phyloP scores from a whole-genome alignment of 2,797 vertebrate genomes.

The Chrysocyon brachyurus region DNA sequence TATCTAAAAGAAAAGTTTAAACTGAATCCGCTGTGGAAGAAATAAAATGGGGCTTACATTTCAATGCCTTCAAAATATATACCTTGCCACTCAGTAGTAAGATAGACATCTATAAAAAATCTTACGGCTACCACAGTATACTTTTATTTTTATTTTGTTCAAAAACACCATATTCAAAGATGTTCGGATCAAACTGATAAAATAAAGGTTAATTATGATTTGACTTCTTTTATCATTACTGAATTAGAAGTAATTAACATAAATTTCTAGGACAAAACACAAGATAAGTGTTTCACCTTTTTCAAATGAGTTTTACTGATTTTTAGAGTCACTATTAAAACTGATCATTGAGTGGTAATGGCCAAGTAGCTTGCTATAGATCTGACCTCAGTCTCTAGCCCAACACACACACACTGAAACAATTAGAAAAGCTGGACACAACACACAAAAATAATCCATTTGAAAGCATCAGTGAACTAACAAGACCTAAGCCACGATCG shows the following conservation, averaged over 20 bases:
- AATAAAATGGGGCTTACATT: not conserved
- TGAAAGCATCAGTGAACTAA: not conserved
- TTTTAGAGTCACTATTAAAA: not conserved
- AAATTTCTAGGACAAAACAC: not conserved
- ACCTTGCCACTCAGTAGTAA: not conserved
- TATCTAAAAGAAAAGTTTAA: not conserved
- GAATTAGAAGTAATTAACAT: constrained; percentile 1
- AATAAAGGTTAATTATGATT: not conserved
- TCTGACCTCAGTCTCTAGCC: not conserved
- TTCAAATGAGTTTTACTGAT: not conserved
- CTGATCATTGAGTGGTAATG: not conserved
- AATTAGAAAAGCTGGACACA: not conserved
- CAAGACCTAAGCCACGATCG: not conserved
- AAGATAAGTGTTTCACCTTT: not conserved
- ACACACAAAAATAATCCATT: not conserved
- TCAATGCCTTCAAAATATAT: not conserved
- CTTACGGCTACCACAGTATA: not conserved
- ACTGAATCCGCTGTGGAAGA: not conserved
- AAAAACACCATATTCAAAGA: constrained; percentile 26
- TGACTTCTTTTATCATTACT: not conserved
- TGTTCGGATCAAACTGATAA: not conserved
- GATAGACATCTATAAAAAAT: not conserved
- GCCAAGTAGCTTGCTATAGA: not conserved
- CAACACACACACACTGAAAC: not conserved
- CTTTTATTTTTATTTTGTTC: not conserved